Percentiles rank a stretch among this genome's conserved stretches.
phyloP scores from a whole-genome alignment of 2,113 vertebrate genomes.

The Nycticorax nycticorax region DNA sequence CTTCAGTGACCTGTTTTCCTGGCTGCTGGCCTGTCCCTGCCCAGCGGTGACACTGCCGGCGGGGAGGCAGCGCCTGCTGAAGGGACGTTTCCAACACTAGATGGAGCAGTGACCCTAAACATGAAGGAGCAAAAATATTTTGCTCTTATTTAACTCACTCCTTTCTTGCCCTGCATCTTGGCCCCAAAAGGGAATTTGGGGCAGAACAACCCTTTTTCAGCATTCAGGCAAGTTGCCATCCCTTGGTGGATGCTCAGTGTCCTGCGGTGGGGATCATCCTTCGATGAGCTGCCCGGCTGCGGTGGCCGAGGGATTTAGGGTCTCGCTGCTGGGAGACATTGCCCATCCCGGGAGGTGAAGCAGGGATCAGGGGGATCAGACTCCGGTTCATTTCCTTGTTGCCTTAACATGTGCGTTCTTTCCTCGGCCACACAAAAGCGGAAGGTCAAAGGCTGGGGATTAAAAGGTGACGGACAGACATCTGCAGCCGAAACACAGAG shows the following conservation, averaged over 20 bases:
- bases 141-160: accelerated
- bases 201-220: neutral
- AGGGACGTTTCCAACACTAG: constrained; percentile 44
- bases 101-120: constrained; percentile 54
- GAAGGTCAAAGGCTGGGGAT: constrained; percentile 47
- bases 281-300: accelerated
- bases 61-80: neutral
- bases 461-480: neutral
- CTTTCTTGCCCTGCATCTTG: accelerated
- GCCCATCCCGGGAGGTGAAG: neutral
- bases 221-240: neutral
- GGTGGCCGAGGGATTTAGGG: neutral
- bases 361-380: constrained; percentile 33
- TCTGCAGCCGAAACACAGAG: accelerated
- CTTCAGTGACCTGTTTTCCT: neutral
- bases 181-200: neutral
- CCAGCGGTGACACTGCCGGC: accelerated
- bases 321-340: neutral
- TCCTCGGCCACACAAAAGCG: neutral
- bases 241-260: neutral
- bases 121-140: neutral
- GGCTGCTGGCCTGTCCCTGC: neutral
- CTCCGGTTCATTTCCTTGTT: constrained; percentile 48
- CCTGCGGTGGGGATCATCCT: accelerated
- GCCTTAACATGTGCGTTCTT: neutral